Base-by-base conservation (phyloP, 2,797 vertebrate species). In the Mus spretus region DNA sequence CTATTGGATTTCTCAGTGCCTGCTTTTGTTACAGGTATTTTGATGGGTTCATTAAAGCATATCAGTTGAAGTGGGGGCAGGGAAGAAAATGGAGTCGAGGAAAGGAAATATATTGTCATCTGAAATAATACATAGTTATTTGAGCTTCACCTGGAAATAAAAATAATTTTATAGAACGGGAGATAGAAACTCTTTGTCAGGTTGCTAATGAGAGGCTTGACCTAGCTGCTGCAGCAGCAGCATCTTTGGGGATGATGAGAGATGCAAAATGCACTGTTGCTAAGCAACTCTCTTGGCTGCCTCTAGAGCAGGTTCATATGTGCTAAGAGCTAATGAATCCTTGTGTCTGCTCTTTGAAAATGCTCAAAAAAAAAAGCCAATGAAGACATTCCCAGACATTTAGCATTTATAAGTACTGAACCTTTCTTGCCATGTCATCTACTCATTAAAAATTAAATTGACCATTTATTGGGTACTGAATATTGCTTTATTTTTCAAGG, bases 191-290 rank as follows among this genome's bases (percentile, higher is more conserved):
- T 81, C 82, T 98, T 98, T 97, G 97, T 97, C 96, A 94, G 93
- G 84, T 96, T 98, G 96, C 96, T 98, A 97, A 98, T 98, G 97
- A 98, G 97, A 97, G 94, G 81, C 96, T 98, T 98, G 97, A 98
- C 97, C 94, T 96, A 97, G 94, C 88, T 90, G 96, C 93, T 96
- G 96, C 97, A 72, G 89, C 79, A 3, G 13, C 93, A 13, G 15
- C 96, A 97, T 98, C 94, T 78, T 98, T 95, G 91, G 88, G 96
- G 90, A 97, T 97, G 78, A 93, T 94, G 97, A 98, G 98, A 94
- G 96, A 96, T 98, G 97, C 98, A 99, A 98, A 98, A 99, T 98
- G 98, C 98, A 94, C 84, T 96, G 99, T 99, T 99, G 98, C 98
- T 98, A 99, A 98, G 99, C 98, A 99, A 99, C 98, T 19, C 95